Conservation (phyloP, 2,113 vertebrate genomes). For the Gymnarchus niloticus region DNA sequence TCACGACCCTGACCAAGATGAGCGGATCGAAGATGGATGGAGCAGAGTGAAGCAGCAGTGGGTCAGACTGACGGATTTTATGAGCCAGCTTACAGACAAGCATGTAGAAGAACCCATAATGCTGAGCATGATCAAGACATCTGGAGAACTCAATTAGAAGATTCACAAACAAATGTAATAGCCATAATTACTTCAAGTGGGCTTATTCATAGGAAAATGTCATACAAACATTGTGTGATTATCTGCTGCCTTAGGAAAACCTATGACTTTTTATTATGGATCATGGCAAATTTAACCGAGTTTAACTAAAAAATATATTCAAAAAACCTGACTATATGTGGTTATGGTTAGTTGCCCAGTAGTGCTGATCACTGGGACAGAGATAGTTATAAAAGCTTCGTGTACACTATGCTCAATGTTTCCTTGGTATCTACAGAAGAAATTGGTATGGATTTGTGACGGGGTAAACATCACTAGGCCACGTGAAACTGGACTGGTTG, state of each 20-base stretch:
- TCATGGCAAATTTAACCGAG: background rate
- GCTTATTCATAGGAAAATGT: slow-evolving; percentile 11
- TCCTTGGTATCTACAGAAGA: background rate
- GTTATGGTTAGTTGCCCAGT: background rate
- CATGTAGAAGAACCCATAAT: background rate
- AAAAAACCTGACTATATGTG: too few species aligned
- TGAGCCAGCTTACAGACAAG: background rate
- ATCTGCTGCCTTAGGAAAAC: background rate
- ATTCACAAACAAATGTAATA: background rate
- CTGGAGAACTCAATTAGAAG: background rate
- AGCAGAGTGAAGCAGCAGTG: too few species aligned
- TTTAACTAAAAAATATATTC: too few species aligned
- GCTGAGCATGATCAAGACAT: background rate
- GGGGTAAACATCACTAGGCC: background rate
- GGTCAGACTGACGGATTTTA: background rate
- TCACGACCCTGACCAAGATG: background rate
- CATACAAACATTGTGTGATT: background rate
- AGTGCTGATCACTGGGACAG: too few species aligned
- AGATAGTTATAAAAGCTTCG: too few species aligned
- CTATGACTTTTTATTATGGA: background rate
- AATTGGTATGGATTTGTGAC: background rate
- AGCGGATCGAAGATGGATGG: background rate
- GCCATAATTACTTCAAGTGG: background rate
- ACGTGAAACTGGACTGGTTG: background rate
- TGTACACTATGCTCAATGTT: background rate